phyloP scores from a whole-genome alignment of 2,888 invertebrate species.

The Eupithecia dodoneata region DNA sequence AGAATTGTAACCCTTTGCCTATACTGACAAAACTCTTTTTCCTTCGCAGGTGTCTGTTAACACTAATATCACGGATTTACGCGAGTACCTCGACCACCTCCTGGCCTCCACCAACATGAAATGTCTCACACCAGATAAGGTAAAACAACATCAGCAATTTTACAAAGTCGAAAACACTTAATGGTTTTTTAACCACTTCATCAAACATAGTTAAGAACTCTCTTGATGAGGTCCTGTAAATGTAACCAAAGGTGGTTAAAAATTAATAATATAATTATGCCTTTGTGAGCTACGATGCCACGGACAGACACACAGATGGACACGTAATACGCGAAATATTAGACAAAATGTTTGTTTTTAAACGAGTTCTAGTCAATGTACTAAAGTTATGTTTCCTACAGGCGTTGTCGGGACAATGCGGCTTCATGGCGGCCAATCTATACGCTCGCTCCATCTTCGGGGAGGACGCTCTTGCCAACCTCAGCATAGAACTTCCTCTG shows the following conservation, averaged over 20 bases:
- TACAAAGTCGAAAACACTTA: not conserved
- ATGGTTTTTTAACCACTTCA: not conserved
- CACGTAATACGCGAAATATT: not conserved
- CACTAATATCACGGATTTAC: slow-evolving; percentile 95
- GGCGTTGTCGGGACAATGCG: slow-evolving; percentile 98
- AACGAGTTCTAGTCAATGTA: not conserved
- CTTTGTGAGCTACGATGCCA: not conserved
- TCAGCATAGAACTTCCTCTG: slow-evolving; percentile 98
- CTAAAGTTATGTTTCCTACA: slow-evolving; percentile 51
- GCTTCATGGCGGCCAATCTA: slow-evolving; percentile 99
- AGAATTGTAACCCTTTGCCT: not conserved
- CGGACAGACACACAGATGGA: not conserved
- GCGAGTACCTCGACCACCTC: slow-evolving; percentile 96
- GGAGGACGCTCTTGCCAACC: slow-evolving; percentile 99
- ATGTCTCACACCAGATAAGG: slow-evolving; percentile 98
- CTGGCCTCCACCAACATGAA: slow-evolving; percentile 99
- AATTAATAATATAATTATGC: not conserved
- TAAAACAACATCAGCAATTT: slow-evolving; percentile 49
- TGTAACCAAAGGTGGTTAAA: not conserved
- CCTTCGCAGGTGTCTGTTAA: slow-evolving; percentile 89
- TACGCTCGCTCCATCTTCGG: slow-evolving; percentile 99
- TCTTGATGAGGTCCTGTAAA: not conserved
- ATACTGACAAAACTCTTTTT: not conserved
- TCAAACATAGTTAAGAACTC: too few relatives aligned
- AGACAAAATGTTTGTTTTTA: too few relatives aligned